These are phyloP conservation scores for Diloba caeruleocephala DNA, from an alignment of 2,888 invertebrate species.

Conservation along the genomic window DNA sequence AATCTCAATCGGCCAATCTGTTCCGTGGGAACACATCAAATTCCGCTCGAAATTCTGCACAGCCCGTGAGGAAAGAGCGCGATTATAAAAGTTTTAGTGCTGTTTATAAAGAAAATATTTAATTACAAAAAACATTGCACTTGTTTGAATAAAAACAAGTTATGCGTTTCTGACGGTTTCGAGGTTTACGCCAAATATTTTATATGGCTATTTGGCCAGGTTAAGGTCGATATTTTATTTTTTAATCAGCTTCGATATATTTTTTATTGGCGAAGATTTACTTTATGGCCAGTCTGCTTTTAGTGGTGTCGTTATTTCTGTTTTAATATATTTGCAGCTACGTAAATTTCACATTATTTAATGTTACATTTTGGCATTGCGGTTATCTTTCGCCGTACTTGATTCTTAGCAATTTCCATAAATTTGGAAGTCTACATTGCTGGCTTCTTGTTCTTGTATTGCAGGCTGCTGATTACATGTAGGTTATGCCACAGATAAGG, in stretches of 20 bases:
- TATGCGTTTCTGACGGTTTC: constrained; percentile 2
- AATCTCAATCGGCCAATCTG: too few species aligned
- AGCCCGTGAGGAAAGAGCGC: too few species aligned
- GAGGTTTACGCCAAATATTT: constrained; percentile 33
- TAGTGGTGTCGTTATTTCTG: constrained; percentile 25
- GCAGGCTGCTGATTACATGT: too few species aligned
- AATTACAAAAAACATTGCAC: constrained; percentile 1
- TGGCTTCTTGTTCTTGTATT: too few species aligned
- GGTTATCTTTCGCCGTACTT: constrained; percentile 7
- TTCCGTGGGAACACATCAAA: neutral
- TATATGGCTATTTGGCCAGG: constrained; percentile 9
- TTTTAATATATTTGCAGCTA: constrained; percentile 17
- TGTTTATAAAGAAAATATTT: constrained; percentile 6
- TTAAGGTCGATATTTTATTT: constrained; percentile 31
- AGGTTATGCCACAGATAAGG: too few species aligned
- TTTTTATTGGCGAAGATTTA: constrained; percentile 24
- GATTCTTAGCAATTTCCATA: neutral
- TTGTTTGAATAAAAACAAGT: constrained; percentile 20
- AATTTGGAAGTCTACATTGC: too few species aligned
- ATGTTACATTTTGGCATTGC: constrained; percentile 9
- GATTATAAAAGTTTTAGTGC: neutral
- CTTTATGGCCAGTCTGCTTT: constrained; percentile 25
- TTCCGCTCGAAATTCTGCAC: too few species aligned
- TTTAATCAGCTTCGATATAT: constrained; percentile 19
- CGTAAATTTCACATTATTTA: too few species aligned